Conservation (phyloP, 2,797 vertebrate genomes). For the Calcarius lapponicus region DNA sequence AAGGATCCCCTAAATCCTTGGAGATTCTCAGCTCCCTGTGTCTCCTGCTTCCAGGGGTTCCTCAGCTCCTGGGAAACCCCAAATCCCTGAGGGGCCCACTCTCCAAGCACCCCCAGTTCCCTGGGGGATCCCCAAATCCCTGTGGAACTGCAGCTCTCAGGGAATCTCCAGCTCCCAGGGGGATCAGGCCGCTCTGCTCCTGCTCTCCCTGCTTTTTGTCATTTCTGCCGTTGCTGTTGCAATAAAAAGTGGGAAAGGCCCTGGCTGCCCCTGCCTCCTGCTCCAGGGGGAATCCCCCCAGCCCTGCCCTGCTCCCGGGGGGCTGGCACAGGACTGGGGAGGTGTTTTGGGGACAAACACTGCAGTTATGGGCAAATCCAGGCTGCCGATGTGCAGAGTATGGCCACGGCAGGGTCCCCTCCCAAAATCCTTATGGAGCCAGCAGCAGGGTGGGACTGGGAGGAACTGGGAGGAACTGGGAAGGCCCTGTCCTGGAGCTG, state of each 20-base stretch:
- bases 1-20: background rate
- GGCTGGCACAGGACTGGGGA: background rate
- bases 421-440: background rate
- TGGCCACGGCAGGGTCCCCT: rapidly evolving
- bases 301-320: background rate
- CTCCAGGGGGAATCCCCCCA: background rate
- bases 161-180: background rate
- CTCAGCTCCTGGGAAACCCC: background rate
- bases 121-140: background rate
- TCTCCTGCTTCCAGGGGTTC: background rate
- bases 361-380: background rate
- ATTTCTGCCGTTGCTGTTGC: background rate
- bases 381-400: background rate
- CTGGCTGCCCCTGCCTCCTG: rapidly evolving
- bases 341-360: background rate
- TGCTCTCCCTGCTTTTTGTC: background rate
- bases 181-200: background rate
- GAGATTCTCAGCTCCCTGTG: background rate
- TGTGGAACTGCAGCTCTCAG: background rate
- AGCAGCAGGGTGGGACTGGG: background rate
- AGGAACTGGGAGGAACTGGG: too few species aligned
- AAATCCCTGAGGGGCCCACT: background rate
- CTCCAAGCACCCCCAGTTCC: background rate
- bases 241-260: slow-evolving; percentile 26
- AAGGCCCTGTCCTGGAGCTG: rapidly evolving